Conservation (phyloP, 35 echinoderm and acorn worm genomes). For the Acanthaster planci region DNA sequence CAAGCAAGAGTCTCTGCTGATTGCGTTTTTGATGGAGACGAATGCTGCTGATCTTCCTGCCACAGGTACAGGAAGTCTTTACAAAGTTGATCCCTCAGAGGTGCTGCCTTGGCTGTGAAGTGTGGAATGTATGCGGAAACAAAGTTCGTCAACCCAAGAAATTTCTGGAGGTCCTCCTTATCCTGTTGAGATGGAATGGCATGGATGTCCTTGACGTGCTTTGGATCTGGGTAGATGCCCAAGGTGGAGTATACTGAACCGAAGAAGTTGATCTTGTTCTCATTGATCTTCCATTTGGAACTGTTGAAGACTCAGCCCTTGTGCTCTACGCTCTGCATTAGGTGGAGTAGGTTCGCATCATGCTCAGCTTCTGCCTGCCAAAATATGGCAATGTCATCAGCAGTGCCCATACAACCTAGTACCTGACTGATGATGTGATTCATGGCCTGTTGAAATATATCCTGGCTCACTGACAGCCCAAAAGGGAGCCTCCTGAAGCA, state of each 20-base stretch:
- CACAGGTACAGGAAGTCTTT: conserved; percentile 29
- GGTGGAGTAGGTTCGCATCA: conserved; percentile 7
- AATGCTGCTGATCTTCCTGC: conserved; percentile 43
- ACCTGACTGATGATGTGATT: conserved; percentile 35
- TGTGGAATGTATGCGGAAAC: conserved; percentile 58
- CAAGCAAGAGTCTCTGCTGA: conserved; percentile 38
- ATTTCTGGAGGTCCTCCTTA: too few relatives aligned
- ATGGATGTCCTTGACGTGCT: too few relatives aligned
- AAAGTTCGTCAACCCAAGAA: too few relatives aligned
- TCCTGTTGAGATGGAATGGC: too few relatives aligned
- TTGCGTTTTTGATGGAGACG: conserved; percentile 6
- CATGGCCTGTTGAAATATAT: conserved; percentile 58
- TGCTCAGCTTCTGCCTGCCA: conserved; percentile 34
- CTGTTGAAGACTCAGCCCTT: too few relatives aligned
- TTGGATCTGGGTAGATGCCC: too few relatives aligned
- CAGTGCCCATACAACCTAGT: conserved; percentile 37
- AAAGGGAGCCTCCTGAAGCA: conserved; percentile 46
- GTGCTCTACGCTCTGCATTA: too few relatives aligned
- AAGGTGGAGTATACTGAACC: too few relatives aligned
- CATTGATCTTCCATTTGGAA: too few relatives aligned
- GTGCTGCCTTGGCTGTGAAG: not conserved
- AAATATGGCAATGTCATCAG: conserved; percentile 43
- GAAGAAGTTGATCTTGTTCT: too few relatives aligned
- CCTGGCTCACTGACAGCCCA: conserved; percentile 43
- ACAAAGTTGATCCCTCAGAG: conserved; percentile 34